Percentiles rank a stretch among this genome's conserved stretches.
Conservation (phyloP, 2,113 vertebrate genomes). For the Thalassarche chlororhynchos region DNA sequence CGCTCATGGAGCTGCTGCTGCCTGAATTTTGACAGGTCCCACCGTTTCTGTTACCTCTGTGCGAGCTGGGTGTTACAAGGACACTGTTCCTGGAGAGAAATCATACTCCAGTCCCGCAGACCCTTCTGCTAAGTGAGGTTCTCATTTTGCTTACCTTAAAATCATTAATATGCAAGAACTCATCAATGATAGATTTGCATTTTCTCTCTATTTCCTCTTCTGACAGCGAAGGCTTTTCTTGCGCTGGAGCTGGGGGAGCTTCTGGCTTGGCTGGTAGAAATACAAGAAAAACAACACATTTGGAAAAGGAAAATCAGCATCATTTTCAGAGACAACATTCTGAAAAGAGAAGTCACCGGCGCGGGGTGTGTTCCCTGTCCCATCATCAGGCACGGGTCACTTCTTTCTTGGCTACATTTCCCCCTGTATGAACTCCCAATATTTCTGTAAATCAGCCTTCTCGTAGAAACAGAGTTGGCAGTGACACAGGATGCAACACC, state of each 20-base stretch:
- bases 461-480: neutral
- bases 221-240: constrained; percentile 79
- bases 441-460: neutral
- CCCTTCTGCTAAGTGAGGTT: neutral
- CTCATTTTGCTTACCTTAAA: constrained; percentile 83
- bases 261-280: constrained; percentile 81
- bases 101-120: neutral
- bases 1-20: neutral
- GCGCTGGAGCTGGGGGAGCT: constrained; percentile 56
- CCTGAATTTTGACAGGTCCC: neutral
- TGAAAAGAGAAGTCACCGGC: neutral
- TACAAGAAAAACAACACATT: neutral
- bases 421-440: neutral
- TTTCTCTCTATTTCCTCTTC: constrained; percentile 93
- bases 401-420: neutral
- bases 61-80: neutral
- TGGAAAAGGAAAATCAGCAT: neutral
- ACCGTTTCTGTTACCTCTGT: fast-evolving
- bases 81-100: neutral
- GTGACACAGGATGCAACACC: neutral
- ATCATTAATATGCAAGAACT: constrained; percentile 98
- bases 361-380: neutral
- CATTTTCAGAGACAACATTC: neutral
- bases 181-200: constrained; percentile 94
- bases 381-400: neutral